Evolutionary conservation across 2,888 invertebrate species (phyloP).

Genomic region (Callyntrura sp.): DNA sequence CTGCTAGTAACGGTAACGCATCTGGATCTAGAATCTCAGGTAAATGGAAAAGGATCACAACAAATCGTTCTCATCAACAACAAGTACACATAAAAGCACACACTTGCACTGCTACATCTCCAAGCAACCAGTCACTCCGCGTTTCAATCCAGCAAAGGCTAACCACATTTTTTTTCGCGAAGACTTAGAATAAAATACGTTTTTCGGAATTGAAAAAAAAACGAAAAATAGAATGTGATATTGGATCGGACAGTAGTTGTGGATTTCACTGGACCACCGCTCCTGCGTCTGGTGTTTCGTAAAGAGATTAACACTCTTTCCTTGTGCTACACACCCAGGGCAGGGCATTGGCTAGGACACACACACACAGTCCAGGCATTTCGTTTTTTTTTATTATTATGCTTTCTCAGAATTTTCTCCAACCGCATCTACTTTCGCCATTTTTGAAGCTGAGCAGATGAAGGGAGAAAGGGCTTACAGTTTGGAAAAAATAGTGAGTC

Average conservation of each 20-base stretch:
- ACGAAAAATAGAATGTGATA: conserved; percentile 10
- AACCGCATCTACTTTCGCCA: background rate
- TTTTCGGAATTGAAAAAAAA: background rate
- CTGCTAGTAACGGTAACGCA: background rate
- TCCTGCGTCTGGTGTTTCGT: conserved; percentile 9
- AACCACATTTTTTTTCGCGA: background rate
- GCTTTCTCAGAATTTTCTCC: background rate
- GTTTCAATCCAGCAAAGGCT: background rate
- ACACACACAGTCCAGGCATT: background rate
- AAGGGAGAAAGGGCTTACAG: conserved; percentile 2
- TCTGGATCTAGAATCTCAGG: background rate
- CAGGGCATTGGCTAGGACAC: background rate
- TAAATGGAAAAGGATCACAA: conserved; percentile 13
- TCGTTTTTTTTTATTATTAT: conserved; percentile 4
- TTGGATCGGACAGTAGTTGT: conserved; percentile 11
- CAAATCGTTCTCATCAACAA: background rate
- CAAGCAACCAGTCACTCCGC: background rate
- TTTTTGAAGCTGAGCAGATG: background rate
- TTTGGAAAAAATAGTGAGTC: background rate
- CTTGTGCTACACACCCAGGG: background rate
- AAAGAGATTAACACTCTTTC: conserved; percentile 38
- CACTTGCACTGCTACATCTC: background rate
- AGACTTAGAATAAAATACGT: background rate
- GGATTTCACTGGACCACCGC: background rate
- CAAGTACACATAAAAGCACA: background rate